Evolutionary conservation across 2,888 invertebrate genomes (phyloP), one percentile per base, ranked within the genome.

Genomic region (Drosophila birchii): DNA sequence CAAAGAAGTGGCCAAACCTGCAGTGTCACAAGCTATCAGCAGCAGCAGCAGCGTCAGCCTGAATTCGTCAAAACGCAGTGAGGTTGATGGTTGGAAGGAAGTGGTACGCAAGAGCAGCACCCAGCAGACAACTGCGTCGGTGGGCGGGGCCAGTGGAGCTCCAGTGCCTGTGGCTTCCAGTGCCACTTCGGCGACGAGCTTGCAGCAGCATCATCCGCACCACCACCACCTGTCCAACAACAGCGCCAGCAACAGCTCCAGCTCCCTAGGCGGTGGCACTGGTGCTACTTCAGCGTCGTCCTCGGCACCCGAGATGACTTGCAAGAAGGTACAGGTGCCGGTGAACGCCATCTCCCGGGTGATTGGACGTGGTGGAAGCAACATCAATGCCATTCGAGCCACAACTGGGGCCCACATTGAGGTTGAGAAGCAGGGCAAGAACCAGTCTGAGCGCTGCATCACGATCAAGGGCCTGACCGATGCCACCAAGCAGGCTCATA

Each of bases 331-430:
- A 51, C 96, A 96, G 18, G 98, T 99, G 70, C 98, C 98, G 60
- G 95, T 98, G 29, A 96, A 96, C 92, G 98, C 98, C 51, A 99
- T 99, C 75, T 98, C 98, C 70, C 95, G 99, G 62, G 98, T 99
- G 58, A 99, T 99, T 90, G 99, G 99, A 0, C 95, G 99, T 86
- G 98, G 97, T 36, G 99, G 99, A 55, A 97, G 96, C 93, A 99
- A 99, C 93, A 99, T 99, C 90, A 99, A 99, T 93, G 98, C 99
- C 14, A 99, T 99, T 91, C 95, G 99, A 69, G 97, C 97, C 66
- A 97, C 98, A 59, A 99, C 99, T 36, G 98, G 98, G 70, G 99
- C 99, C 7, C 98, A 98, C 92, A 99, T 99, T 91, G 98, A 99
- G 93, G 98, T 99, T 32, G 99, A 99, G 93, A 99, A 99, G 93